These are phyloP conservation scores for Eilema griseolum DNA, from an alignment of 2,888 invertebrate genomes.

Conservation along the genomic window DNA sequence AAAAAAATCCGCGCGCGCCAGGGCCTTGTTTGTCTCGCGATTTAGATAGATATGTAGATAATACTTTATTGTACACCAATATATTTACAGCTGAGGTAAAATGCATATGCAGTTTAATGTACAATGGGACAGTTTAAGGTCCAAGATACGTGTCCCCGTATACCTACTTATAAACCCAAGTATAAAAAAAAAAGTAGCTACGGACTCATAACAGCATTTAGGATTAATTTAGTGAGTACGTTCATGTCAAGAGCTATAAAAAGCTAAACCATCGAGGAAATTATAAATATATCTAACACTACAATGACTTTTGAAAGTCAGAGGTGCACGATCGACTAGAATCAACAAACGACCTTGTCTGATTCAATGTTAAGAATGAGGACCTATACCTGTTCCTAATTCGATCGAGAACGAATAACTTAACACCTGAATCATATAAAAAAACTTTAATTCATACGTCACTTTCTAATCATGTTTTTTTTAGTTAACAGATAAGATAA, in stretches of 20 bases:
- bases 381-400: slow-evolving; percentile 8
- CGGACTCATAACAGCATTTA: background rate
- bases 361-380: slow-evolving; percentile 13
- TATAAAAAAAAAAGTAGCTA: background rate
- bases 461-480: too few species aligned
- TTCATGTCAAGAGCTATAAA: background rate
- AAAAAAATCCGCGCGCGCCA: too few species aligned
- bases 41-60: too few species aligned
- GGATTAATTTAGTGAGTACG: background rate
- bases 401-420: background rate
- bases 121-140: too few species aligned
- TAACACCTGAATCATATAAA: background rate
- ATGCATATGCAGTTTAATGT: too few species aligned
- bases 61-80: too few species aligned
- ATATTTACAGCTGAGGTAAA: too few species aligned
- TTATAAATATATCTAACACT: background rate
- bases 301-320: slow-evolving; percentile 7
- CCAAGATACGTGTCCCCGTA: too few species aligned
- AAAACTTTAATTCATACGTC: background rate
- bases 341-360: background rate
- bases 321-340: slow-evolving; percentile 9
- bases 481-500: too few species aligned
- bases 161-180: too few species aligned
- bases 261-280: background rate
- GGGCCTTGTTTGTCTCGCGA: too few species aligned